Base-by-base conservation (phyloP, 2,113 vertebrate genomes). In the Podiceps cristatus region DNA sequence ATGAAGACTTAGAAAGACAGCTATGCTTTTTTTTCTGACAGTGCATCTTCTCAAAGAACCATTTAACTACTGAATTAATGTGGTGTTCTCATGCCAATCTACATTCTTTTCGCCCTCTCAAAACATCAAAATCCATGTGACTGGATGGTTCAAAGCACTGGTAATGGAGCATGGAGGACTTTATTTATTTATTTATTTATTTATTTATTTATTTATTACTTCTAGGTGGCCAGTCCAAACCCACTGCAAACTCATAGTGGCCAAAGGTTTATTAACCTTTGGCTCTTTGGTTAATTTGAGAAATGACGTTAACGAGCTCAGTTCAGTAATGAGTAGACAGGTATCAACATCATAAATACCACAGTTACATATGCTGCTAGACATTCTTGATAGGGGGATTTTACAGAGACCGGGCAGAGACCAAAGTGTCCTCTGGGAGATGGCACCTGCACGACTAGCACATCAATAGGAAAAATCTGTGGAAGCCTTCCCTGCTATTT, bases 71-170 rank as follows among this genome's bases (percentile, higher is more conserved):
- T 97, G 97, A 96, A 93, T 97, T 95, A 93, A 96, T 97, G 92
- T 90, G 22, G 24, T 60, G 93, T 96, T 95, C 73, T 96, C 82
- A 71, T 95, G 68, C 93, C 92, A 96, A 84, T 97, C 68, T 92
- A 71, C 95, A 78, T 96, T 96, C 93, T 96, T 94, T 82, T 91
- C 23, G 3, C 49, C 29, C 55, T 96, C 91, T 95, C 79, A 95
- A 90, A 97, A 96, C 95, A 95, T 96, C 80, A 94, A 96, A 97
- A 93, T 96, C 87, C 94, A 91, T 96, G 94, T 97, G 96, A 96
- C 86, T 97, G 74, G 83, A 92, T 96, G 88, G 89, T 96, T 95
- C 89, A 97, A 91, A 91, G 93, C 77, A 89, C 63, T 80, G 84
- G 78, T 82, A 96, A 95, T 94, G 88, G 88, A 91, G 67, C 92